Evolutionary conservation across 2,113 vertebrate genomes (phyloP).

Genomic region (Sitta europaea): DNA sequence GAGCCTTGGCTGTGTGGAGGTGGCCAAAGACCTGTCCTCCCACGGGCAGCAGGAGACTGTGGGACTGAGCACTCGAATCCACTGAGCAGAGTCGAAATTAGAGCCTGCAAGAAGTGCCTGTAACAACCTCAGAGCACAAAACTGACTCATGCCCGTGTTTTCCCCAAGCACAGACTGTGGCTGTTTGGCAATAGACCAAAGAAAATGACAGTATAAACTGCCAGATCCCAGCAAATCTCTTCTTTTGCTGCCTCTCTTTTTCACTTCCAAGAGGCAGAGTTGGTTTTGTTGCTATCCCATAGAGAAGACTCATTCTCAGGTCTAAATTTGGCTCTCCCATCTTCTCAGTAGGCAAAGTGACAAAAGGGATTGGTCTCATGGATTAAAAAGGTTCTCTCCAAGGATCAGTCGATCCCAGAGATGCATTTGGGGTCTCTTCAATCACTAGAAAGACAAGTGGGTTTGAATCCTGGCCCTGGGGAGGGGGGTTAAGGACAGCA

Average conservation of each 20-base stretch:
- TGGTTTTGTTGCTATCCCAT: background rate
- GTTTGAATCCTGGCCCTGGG: background rate
- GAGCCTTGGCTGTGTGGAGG: background rate
- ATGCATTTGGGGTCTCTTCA: background rate
- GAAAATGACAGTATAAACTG: constrained; percentile 54
- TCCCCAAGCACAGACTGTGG: constrained; percentile 45
- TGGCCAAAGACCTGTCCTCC: background rate
- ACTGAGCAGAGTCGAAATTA: background rate
- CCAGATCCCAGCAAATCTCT: constrained; percentile 31
- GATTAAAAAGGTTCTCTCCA: background rate
- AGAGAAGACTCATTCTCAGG: background rate
- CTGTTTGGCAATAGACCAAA: constrained; percentile 44
- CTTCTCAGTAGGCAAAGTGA: background rate
- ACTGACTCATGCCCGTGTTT: constrained; percentile 51
- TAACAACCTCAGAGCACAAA: background rate
- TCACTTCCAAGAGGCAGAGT: background rate
- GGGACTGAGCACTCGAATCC: background rate
- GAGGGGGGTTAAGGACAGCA: no score
- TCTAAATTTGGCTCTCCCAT: background rate
- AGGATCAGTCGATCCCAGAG: background rate
- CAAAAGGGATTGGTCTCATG: background rate
- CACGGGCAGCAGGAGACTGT: background rate
- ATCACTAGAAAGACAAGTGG: background rate
- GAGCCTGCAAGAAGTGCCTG: background rate
- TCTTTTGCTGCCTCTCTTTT: constrained; percentile 11